phyloP scores from a whole-genome alignment of 2,888 invertebrate species.

The Vesta saturnalis region DNA sequence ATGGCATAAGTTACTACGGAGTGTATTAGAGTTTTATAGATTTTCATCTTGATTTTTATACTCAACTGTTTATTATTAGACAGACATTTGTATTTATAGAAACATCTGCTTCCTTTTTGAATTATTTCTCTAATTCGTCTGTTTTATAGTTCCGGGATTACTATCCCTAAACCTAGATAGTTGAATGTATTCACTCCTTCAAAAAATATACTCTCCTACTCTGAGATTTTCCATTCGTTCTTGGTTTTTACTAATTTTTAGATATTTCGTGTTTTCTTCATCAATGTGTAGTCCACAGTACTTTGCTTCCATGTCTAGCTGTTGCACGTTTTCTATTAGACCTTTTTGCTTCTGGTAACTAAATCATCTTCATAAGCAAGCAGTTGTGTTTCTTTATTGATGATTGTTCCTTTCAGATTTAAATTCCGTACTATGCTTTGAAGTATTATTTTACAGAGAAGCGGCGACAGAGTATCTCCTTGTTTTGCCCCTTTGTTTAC shows the following conservation, averaged over 20 bases:
- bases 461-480: background rate
- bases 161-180: background rate
- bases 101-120: too few relatives aligned
- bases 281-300: background rate
- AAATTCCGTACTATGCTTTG: background rate
- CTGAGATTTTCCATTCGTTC: too few relatives aligned
- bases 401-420: conserved; percentile 1
- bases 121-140: background rate
- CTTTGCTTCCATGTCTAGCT: too few relatives aligned
- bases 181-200: background rate
- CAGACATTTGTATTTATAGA: too few relatives aligned
- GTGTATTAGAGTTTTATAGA: conserved; percentile 3
- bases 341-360: background rate
- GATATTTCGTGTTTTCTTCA: background rate
- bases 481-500: conserved; percentile 3
- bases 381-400: background rate
- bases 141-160: conserved; percentile 1
- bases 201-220: background rate
- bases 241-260: conserved; percentile 1
- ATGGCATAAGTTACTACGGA: background rate
- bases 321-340: background rate
- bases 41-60: too few relatives aligned
- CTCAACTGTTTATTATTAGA: too few relatives aligned
- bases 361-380: background rate
- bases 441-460: background rate